Percentiles rank a stretch among this genome's conserved stretches.
Conservation (phyloP, 2,113 vertebrate species). For the Anhinga anhinga region DNA sequence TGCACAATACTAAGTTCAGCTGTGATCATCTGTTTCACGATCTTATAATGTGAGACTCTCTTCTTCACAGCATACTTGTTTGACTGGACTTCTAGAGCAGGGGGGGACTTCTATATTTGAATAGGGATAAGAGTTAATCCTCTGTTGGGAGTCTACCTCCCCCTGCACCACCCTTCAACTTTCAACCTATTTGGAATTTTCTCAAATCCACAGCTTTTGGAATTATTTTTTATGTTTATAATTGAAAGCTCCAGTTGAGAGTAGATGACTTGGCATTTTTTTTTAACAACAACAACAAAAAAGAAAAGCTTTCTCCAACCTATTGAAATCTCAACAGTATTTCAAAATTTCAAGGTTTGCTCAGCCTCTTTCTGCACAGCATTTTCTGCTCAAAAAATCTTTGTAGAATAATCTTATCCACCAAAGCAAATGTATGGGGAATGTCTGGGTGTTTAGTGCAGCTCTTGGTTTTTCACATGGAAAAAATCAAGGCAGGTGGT, state of each 20-base stretch:
- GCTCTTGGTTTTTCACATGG: neutral
- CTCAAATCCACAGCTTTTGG: neutral
- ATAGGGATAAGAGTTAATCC: neutral
- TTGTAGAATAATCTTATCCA: neutral
- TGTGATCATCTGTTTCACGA: neutral
- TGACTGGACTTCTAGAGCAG: neutral
- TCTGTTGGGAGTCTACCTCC: neutral
- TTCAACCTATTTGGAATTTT: neutral
- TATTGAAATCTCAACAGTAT: neutral
- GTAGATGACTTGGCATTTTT: neutral
- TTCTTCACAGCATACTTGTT: neutral
- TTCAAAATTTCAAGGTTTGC: neutral
- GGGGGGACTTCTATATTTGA: neutral
- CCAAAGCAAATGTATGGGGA: neutral
- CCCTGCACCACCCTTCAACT: neutral
- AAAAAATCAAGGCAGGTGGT: neutral
- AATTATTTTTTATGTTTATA: neutral
- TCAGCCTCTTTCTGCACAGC: neutral
- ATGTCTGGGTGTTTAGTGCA: neutral
- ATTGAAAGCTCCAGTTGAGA: neutral
- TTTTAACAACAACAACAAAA: no score
- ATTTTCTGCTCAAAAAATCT: neutral
- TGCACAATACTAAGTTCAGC: neutral
- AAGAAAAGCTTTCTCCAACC: neutral
- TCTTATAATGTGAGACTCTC: neutral